phyloP scores from a whole-genome alignment of 2,113 vertebrate species.

The Festucalex cinctus region DNA sequence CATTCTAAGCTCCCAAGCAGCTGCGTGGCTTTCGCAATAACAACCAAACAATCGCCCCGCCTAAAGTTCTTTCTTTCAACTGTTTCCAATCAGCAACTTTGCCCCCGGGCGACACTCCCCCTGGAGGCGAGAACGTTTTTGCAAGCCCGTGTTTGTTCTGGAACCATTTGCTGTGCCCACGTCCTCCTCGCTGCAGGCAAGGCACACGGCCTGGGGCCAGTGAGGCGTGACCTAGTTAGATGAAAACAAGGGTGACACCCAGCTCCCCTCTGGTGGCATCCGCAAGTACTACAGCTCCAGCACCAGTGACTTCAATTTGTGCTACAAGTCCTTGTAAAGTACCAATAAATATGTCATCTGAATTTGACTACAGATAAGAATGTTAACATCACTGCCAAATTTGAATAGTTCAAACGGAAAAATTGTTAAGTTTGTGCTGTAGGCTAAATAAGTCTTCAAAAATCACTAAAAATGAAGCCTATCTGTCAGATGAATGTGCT shows the following conservation, averaged over 20 bases:
- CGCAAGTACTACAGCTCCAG: slow-evolving; percentile 17
- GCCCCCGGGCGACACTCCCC: slow-evolving; percentile 36
- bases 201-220: slow-evolving; percentile 33
- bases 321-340: neutral
- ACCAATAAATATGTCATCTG: neutral
- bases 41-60: slow-evolving; percentile 40
- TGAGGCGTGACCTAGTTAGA: slow-evolving; percentile 58
- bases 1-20: slow-evolving; percentile 27
- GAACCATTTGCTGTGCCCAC: slow-evolving; percentile 54
- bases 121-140: slow-evolving; percentile 48
- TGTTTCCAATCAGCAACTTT: slow-evolving; percentile 59
- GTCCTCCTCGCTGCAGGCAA: slow-evolving; percentile 57
- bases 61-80: slow-evolving; percentile 59
- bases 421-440: too few relatives aligned
- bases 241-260: slow-evolving; percentile 55
- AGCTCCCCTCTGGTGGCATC: slow-evolving; percentile 41
- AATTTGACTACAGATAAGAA: neutral
- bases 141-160: slow-evolving; percentile 65
- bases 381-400: neutral
- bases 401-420: neutral
- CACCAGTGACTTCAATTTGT: neutral
- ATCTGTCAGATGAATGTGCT: too few relatives aligned
- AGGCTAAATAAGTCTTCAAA: too few relatives aligned
- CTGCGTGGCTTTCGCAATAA: slow-evolving; percentile 39
- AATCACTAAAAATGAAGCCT: too few relatives aligned